phyloP scores from a whole-genome alignment of 2,888 invertebrate species.

The Rhaphigaster nebulosa region DNA sequence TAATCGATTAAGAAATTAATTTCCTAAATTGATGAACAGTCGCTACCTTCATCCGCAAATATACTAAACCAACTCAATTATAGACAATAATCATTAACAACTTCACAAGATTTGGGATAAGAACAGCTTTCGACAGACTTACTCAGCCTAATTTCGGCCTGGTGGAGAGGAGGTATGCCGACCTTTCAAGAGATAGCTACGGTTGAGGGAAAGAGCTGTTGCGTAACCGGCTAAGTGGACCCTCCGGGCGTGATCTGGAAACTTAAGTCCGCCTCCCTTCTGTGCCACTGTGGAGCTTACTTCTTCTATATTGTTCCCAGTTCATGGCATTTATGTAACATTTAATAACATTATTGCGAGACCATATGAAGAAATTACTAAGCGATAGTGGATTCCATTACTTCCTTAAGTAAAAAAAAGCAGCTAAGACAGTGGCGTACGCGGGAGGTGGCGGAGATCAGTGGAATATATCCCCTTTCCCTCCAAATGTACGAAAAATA shows the following conservation, averaged over 20 bases:
- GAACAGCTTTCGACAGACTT: not conserved
- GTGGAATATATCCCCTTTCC: too few species aligned
- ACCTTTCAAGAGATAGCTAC: constrained; percentile 26
- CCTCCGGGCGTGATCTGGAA: constrained; percentile 14
- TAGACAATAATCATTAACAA: not conserved
- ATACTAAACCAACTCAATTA: not conserved
- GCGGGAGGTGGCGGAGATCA: too few species aligned
- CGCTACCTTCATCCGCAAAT: not conserved
- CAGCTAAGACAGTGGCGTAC: too few species aligned
- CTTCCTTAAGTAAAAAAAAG: not conserved
- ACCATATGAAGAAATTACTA: not conserved
- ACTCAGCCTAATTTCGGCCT: not conserved
- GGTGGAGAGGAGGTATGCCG: not conserved
- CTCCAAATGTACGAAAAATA: too few species aligned
- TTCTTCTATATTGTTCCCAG: not conserved
- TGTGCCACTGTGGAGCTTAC: not conserved
- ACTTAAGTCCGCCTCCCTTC: not conserved
- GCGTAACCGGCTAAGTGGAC: constrained; percentile 25
- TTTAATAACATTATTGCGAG: not conserved
- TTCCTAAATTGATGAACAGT: not conserved
- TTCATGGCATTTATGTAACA: not conserved
- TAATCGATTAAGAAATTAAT: not conserved
- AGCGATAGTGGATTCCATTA: not conserved
- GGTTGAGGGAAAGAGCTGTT: constrained; percentile 11
- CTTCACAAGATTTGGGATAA: not conserved